Percentiles rank a stretch among this genome's conserved stretches.
Evolutionary conservation across 2,888 invertebrate genomes (phyloP).

Genomic region (Dynastes tityus): DNA sequence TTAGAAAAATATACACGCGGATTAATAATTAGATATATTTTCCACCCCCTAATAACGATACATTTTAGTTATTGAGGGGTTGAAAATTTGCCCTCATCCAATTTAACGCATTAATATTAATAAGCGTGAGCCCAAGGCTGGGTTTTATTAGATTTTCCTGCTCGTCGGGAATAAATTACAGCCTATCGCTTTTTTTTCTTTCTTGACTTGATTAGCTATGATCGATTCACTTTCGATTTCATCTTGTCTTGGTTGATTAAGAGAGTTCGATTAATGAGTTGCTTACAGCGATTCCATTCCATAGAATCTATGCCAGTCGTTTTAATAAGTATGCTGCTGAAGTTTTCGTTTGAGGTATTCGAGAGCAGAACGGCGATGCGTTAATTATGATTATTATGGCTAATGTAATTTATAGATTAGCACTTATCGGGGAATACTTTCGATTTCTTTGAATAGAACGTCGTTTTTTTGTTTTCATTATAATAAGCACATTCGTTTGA

Average conservation of each 20-base stretch:
- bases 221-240: constrained; percentile 20
- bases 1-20: not conserved
- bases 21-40: constrained; percentile 17
- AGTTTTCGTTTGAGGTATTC: not conserved
- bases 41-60: constrained; percentile 19
- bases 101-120: constrained; percentile 28
- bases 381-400: not conserved
- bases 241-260: not conserved
- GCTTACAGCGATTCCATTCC: not conserved
- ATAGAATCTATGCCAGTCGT: not conserved
- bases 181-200: not conserved
- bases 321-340: not conserved
- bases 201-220: not conserved
- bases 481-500: no score
- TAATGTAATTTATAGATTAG: not conserved
- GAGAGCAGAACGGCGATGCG: not conserved
- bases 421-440: not conserved
- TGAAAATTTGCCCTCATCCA: not conserved
- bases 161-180: constrained; percentile 8
- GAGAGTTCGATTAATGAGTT: not conserved
- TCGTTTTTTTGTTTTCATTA: no score
- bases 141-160: constrained; percentile 8
- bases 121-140: not conserved
- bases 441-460: not conserved
- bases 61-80: constrained; percentile 14